Evolutionary conservation across 2,797 vertebrate genomes (phyloP).

Genomic region (Aeoliscus strigatus): DNA sequence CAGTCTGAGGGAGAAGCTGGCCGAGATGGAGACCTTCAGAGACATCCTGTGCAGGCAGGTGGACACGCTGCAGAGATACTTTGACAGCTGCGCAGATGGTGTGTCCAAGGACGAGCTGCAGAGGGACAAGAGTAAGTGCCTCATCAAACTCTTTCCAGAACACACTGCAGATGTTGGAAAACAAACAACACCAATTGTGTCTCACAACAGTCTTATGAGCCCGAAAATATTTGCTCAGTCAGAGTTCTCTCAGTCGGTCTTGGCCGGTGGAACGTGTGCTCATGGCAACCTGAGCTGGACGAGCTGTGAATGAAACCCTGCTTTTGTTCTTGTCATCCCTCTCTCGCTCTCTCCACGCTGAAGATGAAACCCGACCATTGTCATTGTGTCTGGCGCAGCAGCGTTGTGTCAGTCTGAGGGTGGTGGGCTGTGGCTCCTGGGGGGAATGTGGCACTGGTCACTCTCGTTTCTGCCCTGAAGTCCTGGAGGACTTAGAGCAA

Average conservation of each 20-base stretch:
- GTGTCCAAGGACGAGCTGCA: conserved; percentile 92
- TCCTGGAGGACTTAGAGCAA: not conserved
- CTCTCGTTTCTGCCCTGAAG: conserved; percentile 3
- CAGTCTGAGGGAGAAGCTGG: conserved; percentile 93
- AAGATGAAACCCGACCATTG: conserved; percentile 69
- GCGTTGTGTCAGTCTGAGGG: conserved; percentile 35
- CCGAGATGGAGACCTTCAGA: conserved; percentile 98
- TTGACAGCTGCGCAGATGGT: conserved; percentile 87
- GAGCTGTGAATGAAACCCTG: conserved; percentile 50
- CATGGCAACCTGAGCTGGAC: conserved; percentile 32
- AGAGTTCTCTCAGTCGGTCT: conserved; percentile 14
- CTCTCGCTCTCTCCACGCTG: conserved; percentile 19
- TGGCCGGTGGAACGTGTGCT: conserved; percentile 27
- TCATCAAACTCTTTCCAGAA: not conserved
- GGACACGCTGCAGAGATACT: conserved; percentile 94
- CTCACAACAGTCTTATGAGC: too few species aligned
- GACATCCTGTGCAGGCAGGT: conserved; percentile 96
- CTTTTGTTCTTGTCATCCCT: conserved; percentile 59
- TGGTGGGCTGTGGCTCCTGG: conserved; percentile 11
- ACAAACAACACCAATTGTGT: too few species aligned
- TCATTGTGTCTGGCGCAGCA: conserved; percentile 44
- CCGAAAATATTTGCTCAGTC: conserved; percentile 34
- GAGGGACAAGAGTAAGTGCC: conserved; percentile 85
- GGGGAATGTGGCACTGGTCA: conserved; percentile 25
- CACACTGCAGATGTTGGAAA: not conserved